Evolutionary conservation across 1,140 invertebrate species (phyloP), one percentile per base, ranked within the genome.

Genomic region (Scaptodrosophila lebanonensis): DNA sequence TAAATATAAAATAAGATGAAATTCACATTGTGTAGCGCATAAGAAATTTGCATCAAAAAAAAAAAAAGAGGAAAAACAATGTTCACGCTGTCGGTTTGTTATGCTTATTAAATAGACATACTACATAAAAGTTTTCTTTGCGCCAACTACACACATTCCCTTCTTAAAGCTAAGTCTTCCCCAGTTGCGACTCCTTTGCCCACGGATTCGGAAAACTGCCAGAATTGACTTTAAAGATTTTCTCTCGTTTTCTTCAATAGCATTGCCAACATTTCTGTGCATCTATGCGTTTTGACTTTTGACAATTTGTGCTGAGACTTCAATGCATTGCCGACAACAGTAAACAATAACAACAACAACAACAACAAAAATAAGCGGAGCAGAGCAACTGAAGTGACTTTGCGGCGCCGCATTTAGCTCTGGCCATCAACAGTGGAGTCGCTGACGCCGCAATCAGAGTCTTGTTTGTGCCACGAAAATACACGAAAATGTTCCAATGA

Each of bases 281-380:
- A n/a, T 33, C 40, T 32, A 22, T 40, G 17, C 27, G 60, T 17
- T 22, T 45, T 51, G 57, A 61, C 63, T 65, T 58, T 58, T 73
- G 69, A 73, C 70, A 73, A 68, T 64, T 68, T 51, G 69, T 67
- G 64, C 59, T 68, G 39, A 54, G 61, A 70, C 65, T 70, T 53
- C 60, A 66, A 66, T 66, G 53, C 52, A 18, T 58, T 45, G 44
- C 1, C 36, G 11, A 35, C 9, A 7, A 35, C 6, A 12, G 3
- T 13, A 13, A 3, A 35, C n/a, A 15, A 36, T 9, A 45, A 33
- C 22, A 27, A 45, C 15, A 20, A 33, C n/a, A n/a, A 25, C 17
- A 57, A 6, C 29, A 20, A 15, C 12, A 30, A 33, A 52, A 33
- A 49, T 27, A 16, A 47, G 35, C 36, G 20, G 36, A 18, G 25